These are phyloP conservation scores for Platysteira castanea DNA, from an alignment of 2,113 vertebrate genomes.

Conservation along the genomic window DNA sequence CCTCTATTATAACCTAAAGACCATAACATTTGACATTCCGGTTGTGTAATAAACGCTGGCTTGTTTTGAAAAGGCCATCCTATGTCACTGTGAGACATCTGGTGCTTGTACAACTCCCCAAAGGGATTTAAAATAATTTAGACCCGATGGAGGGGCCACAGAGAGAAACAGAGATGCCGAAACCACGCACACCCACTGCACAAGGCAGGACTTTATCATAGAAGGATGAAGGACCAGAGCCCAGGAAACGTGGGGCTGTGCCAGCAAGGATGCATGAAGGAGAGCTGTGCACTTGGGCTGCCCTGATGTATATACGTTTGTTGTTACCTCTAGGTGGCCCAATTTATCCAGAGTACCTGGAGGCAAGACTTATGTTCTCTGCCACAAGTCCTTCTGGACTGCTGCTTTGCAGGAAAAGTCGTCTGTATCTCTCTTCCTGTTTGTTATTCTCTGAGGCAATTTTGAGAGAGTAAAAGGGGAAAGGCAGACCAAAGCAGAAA, in stretches of 20 bases:
- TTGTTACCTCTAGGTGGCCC: conserved; percentile 59
- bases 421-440: neutral
- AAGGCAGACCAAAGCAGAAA: neutral
- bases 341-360: conserved; percentile 49
- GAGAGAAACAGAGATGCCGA: neutral
- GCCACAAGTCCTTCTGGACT: neutral
- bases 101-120: neutral
- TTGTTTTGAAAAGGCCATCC: conserved; percentile 53
- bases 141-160: neutral
- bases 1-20: conserved; percentile 43
- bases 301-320: neutral
- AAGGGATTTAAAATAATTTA: conserved; percentile 32
- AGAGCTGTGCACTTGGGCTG: neutral
- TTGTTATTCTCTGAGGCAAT: neutral
- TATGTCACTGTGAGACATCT: conserved; percentile 1
- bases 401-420: neutral
- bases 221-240: neutral
- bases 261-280: neutral
- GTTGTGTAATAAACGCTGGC: conserved; percentile 46
- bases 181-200: neutral
- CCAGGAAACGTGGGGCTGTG: neutral
- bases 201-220: neutral
- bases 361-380: neutral
- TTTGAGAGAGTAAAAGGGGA: neutral
- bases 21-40: conserved; percentile 42